Evolutionary conservation across 2,797 vertebrate species (phyloP), one percentile per base, ranked within the genome.

Genomic region (Chloroceryle amazona): DNA sequence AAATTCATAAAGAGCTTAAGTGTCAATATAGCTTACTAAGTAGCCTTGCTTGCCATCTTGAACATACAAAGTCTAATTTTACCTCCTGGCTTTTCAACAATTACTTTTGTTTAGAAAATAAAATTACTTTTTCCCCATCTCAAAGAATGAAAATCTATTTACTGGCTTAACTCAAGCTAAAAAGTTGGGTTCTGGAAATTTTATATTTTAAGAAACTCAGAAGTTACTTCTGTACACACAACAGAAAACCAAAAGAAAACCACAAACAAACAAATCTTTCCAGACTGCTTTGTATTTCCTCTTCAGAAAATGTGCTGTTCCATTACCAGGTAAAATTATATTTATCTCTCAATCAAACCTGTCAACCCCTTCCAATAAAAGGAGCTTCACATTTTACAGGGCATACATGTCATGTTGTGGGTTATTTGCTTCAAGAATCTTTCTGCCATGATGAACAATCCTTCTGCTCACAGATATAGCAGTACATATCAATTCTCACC

Each of bases 321-420:
- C 42, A 49, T 39, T 89, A 83, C n/a, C 62, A 83, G 51, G 72
- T 80, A 92, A 94, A 93, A 82, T 73, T 94, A 61, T 20, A 61
- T 81, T 37, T 80, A 61, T 20, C 68, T 81, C 33, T 78, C 81
- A 92, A 89, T 65, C 63, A 92, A 37, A 81, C 7, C 47, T 84
- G 55, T 89, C 89, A 95, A 80, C 86, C 9, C 71, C 89, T 68
- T 23, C 49, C 52, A 96, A 90, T 93, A 90, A 96, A 90, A 82
- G 41, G 8, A 62, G 51, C 52, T 68, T 60, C 31, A 84, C 6
- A 68, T 91, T 90, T 96, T 80, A 91, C 55, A 89, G 28, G 46
- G 65, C n/a, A 73, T 22, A 54, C 0, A 1, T 1, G 2, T 47
- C 7, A 25, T 72, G 81, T 42, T 37, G 60, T n/a, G 44, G n/a